Evolutionary conservation across 2,797 vertebrate species (phyloP), one percentile per base, ranked within the genome.

Genomic region (Syndactyla subalaris): DNA sequence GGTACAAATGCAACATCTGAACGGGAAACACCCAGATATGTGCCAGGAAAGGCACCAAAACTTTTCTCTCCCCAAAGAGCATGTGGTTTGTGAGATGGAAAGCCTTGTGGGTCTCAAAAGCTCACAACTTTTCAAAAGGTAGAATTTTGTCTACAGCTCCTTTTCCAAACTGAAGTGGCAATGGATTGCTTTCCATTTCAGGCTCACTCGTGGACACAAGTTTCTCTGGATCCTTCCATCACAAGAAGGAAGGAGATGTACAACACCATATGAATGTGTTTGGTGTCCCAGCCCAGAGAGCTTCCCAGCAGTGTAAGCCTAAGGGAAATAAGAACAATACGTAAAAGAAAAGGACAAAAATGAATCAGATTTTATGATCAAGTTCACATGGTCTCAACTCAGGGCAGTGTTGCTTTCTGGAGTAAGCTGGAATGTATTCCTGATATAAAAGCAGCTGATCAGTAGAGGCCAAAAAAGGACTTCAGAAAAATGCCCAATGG

Each of bases 261-360:
- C 5, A 82, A 67, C 10, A 58, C 23, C 38, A 6, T 3, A 32
- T 41, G 22, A 86, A 84, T 46, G 45, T 38, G 14, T 18, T 90
- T 0, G 0, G 0, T 67, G 67, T 87, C 75, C 41, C 43, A 80
- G 70, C 36, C 79, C 79, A 84, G 66, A 86, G 29, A 8, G 10
- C n/a, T 96, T 89, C 85, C 88, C 85, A 88, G 82, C 32, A 94
- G 5, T 22, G 22, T 29, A 58, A 85, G 30, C 12, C 49, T 49
- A 62, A 63, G 3, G 6, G 82, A 75, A 95, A 81, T 54, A 62
- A 65, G 45, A 54, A 49, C 30, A 83, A 61, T 29, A 55, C 9
- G 61, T 17, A 51, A 70, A 80, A 96, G 66, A 55, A 72, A 83
- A 96, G 66, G 76, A 74, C 70, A 85, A 78, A 89, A 79, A 86